phyloP scores from a whole-genome alignment of 2,888 invertebrate species.

The Heteromurus nitidus region DNA sequence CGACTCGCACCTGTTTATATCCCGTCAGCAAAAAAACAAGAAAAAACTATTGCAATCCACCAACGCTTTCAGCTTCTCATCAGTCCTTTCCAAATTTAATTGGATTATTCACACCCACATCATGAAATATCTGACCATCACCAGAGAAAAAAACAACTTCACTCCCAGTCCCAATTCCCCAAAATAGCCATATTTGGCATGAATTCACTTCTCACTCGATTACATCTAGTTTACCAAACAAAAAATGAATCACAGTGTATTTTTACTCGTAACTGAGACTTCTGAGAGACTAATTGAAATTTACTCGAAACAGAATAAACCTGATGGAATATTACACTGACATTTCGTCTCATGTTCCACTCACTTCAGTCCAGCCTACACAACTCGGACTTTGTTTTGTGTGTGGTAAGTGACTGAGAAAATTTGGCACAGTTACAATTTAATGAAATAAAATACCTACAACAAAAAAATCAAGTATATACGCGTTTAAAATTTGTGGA shows the following conservation, averaged over 20 bases:
- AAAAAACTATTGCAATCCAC: neutral
- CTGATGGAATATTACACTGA: constrained; percentile 35
- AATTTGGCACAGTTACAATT: constrained; percentile 36
- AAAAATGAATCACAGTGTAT: too few species aligned
- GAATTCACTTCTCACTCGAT: too few species aligned
- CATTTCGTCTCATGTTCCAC: constrained; percentile 24
- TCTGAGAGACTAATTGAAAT: too few species aligned
- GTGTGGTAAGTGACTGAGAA: neutral
- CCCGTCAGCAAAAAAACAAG: neutral
- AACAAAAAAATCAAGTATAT: neutral
- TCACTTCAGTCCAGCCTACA: constrained; percentile 20
- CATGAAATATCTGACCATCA: too few species aligned
- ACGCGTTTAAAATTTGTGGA: too few species aligned
- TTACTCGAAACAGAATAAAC: neutral
- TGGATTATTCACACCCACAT: constrained; percentile 13
- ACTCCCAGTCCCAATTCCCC: neutral
- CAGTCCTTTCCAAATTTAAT: neutral
- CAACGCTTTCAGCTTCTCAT: neutral
- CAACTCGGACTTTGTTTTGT: constrained; percentile 17
- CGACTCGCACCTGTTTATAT: constrained; percentile 61
- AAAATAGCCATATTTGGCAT: too few species aligned
- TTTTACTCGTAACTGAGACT: too few species aligned
- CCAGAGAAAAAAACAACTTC: too few species aligned
- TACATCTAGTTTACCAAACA: too few species aligned
- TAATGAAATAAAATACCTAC: neutral